A percentile compares a stretch with the other conserved stretches of the same genome.
Conservation (phyloP, 2,797 vertebrate species). For the Poecilia wingei region DNA sequence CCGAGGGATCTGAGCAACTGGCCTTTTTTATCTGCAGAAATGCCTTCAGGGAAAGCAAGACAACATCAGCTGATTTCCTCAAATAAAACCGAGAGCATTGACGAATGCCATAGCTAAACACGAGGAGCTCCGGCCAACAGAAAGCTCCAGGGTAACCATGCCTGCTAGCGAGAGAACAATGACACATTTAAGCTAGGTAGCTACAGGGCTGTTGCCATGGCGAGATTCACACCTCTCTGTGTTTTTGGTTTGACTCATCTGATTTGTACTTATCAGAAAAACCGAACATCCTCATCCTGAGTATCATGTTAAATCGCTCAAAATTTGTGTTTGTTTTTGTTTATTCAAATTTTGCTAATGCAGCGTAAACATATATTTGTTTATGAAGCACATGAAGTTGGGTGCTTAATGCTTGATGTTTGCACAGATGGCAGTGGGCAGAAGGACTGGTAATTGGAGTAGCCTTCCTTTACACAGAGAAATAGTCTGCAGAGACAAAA, state of each 20-base stretch:
- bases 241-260: conserved; percentile 9
- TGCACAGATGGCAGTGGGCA: conserved; percentile 72
- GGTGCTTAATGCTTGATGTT: conserved; percentile 39
- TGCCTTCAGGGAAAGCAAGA: conserved; percentile 57
- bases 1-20: conserved; percentile 58
- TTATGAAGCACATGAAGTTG: conserved; percentile 36
- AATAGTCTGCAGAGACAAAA: conserved; percentile 19
- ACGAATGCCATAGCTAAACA: conserved; percentile 56
- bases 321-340: conserved; percentile 10
- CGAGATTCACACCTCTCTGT: conserved; percentile 7
- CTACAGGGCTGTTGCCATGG: conserved; percentile 14
- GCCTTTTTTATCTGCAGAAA: conserved; percentile 65
- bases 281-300: background rate
- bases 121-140: conserved; percentile 21
- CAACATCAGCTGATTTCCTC: conserved; percentile 63
- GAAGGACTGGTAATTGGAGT: conserved; percentile 62
- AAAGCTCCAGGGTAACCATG: conserved; percentile 25
- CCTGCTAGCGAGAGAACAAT: conserved; percentile 37
- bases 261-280: conserved; percentile 11
- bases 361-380: conserved; percentile 48
- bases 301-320: background rate
- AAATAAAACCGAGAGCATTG: conserved; percentile 59
- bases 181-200: conserved; percentile 22
- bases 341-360: conserved; percentile 11
- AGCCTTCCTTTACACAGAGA: conserved; percentile 35